These are phyloP conservation scores for Campoletis sonorensis DNA, from an alignment of 1,140 invertebrate species.

Conservation along the genomic window DNA sequence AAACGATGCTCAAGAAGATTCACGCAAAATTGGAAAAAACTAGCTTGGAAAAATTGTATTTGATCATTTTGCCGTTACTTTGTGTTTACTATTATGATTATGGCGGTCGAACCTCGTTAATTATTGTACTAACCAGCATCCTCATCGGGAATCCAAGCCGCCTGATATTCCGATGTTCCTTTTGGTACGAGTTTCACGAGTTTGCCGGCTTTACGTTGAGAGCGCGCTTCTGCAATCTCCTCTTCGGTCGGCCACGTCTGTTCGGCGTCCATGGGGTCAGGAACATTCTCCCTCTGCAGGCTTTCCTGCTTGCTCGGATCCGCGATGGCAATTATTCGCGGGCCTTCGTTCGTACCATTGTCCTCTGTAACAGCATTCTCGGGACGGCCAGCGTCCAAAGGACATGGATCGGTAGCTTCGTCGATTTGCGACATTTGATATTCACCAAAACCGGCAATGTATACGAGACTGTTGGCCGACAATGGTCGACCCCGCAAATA, in stretches of 20 bases:
- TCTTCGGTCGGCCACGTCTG: slow-evolving; percentile 97
- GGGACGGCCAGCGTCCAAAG: slow-evolving; percentile 74
- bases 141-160: slow-evolving; percentile 93
- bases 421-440: slow-evolving; percentile 93
- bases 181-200: slow-evolving; percentile 91
- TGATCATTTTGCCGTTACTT: no score
- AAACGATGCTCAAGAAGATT: no score
- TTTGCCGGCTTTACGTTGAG: slow-evolving; percentile 79
- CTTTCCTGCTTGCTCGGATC: slow-evolving; percentile 86
- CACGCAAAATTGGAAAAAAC: no score
- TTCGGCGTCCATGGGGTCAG: slow-evolving; percentile 95
- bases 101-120: no score
- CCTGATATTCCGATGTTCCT: slow-evolving; percentile 97
- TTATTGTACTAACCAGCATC: slow-evolving; percentile 77
- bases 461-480: slow-evolving; percentile 91
- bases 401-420: slow-evolving; percentile 85
- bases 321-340: slow-evolving; percentile 80
- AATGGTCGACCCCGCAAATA: slow-evolving; percentile 89
- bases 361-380: slow-evolving; percentile 60
- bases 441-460: slow-evolving; percentile 93
- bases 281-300: slow-evolving; percentile 87
- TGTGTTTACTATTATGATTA: no score
- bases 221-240: slow-evolving; percentile 86
- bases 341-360: slow-evolving; percentile 62
- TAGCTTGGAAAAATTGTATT: no score